Base-by-base conservation (phyloP, 2,888 invertebrate species). In the Trachelus iudaicus region DNA sequence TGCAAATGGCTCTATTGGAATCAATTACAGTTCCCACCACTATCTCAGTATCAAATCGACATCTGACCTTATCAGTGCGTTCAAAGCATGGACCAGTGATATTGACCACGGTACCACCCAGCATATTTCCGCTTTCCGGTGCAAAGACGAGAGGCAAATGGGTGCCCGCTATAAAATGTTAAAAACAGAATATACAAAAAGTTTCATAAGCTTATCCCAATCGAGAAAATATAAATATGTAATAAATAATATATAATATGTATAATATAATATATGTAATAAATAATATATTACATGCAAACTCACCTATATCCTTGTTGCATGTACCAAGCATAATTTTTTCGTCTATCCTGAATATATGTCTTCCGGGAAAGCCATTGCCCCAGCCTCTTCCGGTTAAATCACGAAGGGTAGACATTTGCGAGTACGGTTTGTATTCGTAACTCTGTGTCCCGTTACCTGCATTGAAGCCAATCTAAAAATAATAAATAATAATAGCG, bases 81-180 rank as follows among this genome's bases (percentile, higher is more conserved):
- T 95, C 93, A 90, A 99, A 97, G 90, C 99, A 99, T 3, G 98
- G 98, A 0, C 99, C 99, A 0, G 99, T 98, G 79, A 99, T 97
- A 89, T 99, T 98, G 69, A 99, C 97, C 77, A 98, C 95, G 0
- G 98, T 97, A 1, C 99, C 99, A 4, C 99, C 99, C 83, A 99
- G 93, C 99, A 99, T 99, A 90, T 97, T 98, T 6, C 98, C 99
- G 88, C 97, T 97, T 91, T 98, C 98, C 0, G 98, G 98, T 0
- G 98, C 98, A 87, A 98, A 98, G 85, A 96, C 95, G 76, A 98
- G 91, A 0, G 96, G 96, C 79, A 98, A 93, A 90, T 96, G 94
- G 0, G 97, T 95, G 31, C 96, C 96, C 87, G 96, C 97, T 97
- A 85, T 34, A 89, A 87, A 73, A 79, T 34, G 76, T 71, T 69